phyloP scores from a whole-genome alignment of 2,797 vertebrate species.

The Phataginus tricuspis region DNA sequence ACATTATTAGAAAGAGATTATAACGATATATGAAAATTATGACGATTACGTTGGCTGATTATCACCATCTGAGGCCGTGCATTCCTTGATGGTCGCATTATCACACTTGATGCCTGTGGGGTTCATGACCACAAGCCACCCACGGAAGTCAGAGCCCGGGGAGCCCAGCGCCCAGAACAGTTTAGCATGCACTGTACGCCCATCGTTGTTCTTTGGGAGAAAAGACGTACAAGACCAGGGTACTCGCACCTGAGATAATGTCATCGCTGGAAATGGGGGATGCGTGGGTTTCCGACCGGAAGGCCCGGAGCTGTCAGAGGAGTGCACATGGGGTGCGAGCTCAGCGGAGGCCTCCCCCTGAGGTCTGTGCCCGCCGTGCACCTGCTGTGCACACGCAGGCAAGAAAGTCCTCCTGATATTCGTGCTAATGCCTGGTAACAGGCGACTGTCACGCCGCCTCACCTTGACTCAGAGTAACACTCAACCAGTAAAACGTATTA shows the following conservation, averaged over 20 bases:
- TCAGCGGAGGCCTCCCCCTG: background rate
- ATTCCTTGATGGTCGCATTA: background rate
- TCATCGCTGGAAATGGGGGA: rapidly evolving
- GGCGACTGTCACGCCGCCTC: too few species aligned
- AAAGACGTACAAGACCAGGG: background rate
- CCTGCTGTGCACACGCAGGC: rapidly evolving
- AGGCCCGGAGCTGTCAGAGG: too few species aligned
- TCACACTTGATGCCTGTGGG: too few species aligned
- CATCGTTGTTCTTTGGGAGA: background rate
- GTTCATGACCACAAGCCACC: rapidly evolving
- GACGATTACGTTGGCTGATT: background rate
- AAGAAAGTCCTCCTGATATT: background rate
- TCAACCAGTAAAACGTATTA: background rate
- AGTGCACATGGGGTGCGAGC: rapidly evolving
- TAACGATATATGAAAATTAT: too few species aligned
- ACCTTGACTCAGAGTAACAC: background rate
- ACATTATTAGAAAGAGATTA: background rate
- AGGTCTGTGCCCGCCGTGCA: rapidly evolving
- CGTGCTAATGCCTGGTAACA: background rate
- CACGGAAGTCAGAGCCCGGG: rapidly evolving
- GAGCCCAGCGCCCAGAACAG: rapidly evolving
- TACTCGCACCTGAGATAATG: rapidly evolving
- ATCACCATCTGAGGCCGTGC: rapidly evolving
- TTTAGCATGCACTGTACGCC: rapidly evolving
- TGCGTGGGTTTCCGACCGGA: background rate